Conservation (phyloP, 2,797 vertebrate species). For the Acestrorhynchus altus region DNA sequence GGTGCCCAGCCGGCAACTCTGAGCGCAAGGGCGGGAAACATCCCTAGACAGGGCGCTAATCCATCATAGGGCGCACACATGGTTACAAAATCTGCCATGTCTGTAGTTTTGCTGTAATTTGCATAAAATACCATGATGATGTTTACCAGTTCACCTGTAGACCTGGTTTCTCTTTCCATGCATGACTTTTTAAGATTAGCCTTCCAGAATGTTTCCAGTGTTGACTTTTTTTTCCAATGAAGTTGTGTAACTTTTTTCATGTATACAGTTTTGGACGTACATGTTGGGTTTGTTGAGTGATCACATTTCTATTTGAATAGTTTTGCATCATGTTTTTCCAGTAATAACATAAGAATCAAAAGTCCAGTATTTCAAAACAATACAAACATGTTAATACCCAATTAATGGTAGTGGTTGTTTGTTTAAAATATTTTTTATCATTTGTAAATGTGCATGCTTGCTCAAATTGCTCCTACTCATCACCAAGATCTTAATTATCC, state of each 20-base stretch:
- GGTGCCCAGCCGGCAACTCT: too few relatives aligned
- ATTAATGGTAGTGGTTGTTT: neutral
- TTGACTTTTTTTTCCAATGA: neutral
- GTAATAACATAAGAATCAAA: neutral
- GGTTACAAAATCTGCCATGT: neutral
- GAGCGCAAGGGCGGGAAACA: too few relatives aligned
- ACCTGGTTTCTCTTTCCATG: neutral
- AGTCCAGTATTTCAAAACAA: neutral
- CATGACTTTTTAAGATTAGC: neutral
- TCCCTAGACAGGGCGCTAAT: too few relatives aligned
- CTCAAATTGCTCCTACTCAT: too few relatives aligned
- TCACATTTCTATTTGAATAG: neutral
- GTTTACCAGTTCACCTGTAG: neutral
- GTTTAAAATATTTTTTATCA: neutral
- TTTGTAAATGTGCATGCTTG: neutral
- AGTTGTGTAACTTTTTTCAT: neutral
- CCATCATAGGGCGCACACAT: too few relatives aligned
- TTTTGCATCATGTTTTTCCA: neutral
- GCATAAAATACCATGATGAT: neutral
- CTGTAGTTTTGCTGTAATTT: neutral
- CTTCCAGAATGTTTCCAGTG: neutral
- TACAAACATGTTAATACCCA: neutral
- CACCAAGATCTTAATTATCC: too few relatives aligned
- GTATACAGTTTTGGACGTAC: neutral
- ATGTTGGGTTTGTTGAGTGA: neutral